phyloP scores from a whole-genome alignment of 2,113 vertebrate genomes.

The Dendrocopos noguchii region DNA sequence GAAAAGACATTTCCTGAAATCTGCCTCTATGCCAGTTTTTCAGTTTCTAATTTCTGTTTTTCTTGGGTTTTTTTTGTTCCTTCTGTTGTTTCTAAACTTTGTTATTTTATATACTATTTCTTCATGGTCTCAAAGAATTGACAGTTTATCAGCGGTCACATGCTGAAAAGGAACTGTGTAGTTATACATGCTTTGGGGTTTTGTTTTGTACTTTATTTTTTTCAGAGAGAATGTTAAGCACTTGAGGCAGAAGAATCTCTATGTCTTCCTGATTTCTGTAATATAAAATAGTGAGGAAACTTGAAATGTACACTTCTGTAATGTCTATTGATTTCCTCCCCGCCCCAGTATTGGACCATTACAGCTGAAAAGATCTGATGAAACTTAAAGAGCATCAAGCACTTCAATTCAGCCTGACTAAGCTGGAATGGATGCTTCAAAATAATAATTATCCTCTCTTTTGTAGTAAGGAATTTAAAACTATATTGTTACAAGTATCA shows the following conservation, averaged over 20 bases:
- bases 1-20: conserved; percentile 45
- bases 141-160: neutral
- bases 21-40: neutral
- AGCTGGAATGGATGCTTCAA: neutral
- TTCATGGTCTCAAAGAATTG: neutral
- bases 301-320: neutral
- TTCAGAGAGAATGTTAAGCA: neutral
- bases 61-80: neutral
- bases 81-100: neutral
- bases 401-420: neutral
- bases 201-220: neutral
- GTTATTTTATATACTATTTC: neutral
- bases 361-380: neutral
- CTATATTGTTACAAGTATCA: neutral
- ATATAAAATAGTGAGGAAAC: neutral
- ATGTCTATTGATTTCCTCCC: neutral
- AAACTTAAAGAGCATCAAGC: neutral
- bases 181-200: neutral
- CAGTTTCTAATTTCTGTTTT: neutral
- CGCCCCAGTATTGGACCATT: neutral
- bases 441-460: neutral
- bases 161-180: neutral
- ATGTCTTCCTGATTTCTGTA: neutral
- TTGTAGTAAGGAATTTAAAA: neutral
- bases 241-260: neutral